A percentile compares a stretch with the other conserved stretches of the same genome.
These are phyloP conservation scores for Enhydra lutris DNA, from an alignment of 2,113 vertebrate species.

Conservation along the genomic window DNA sequence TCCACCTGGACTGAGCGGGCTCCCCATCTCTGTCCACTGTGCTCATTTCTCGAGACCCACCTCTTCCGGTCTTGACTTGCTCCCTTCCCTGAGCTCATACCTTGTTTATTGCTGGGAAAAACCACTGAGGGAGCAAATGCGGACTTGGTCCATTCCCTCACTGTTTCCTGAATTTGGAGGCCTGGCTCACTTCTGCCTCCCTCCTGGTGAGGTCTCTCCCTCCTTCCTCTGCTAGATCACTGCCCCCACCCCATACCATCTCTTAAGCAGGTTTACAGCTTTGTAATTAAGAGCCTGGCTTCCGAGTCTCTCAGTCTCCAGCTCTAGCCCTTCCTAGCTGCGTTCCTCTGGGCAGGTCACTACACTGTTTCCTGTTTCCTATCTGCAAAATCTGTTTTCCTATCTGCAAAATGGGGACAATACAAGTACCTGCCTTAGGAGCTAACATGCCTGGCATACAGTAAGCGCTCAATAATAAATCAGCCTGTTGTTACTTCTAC, in stretches of 20 bases:
- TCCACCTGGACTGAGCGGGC: neutral
- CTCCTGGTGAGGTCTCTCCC: neutral
- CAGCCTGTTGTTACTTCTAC: neutral
- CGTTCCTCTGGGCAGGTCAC: neutral
- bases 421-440: neutral
- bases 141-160: neutral
- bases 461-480: neutral
- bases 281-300: neutral
- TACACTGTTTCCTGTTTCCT: neutral
- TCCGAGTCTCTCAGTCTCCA: neutral
- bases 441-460: neutral
- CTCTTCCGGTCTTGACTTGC: neutral
- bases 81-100: neutral
- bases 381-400: neutral
- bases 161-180: neutral
- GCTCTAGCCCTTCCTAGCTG: neutral
- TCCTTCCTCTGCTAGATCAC: neutral
- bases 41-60: neutral
- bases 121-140: neutral
- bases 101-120: conserved; percentile 6
- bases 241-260: neutral
- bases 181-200: neutral
- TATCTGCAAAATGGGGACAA: neutral
- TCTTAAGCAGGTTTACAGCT: conserved; percentile 11
- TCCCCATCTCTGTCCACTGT: neutral